Percentiles rank a stretch among this genome's conserved stretches.
These are phyloP conservation scores for Drosophila fulvimacula DNA, from an alignment of 2,888 invertebrate genomes.

Conservation along the genomic window DNA sequence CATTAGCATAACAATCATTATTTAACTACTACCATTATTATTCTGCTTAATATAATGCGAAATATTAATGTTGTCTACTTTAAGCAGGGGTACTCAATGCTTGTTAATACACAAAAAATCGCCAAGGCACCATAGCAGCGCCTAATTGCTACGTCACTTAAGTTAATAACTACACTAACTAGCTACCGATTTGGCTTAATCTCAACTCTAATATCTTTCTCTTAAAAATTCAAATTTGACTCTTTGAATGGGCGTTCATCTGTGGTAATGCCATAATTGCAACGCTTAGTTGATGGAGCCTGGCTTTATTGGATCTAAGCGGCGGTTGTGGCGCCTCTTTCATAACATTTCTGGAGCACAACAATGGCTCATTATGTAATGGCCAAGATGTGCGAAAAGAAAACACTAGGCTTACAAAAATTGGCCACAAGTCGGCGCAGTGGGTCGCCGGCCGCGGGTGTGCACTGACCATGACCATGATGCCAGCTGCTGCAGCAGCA, in stretches of 20 bases:
- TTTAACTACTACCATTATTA: too few relatives aligned
- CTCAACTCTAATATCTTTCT: not conserved
- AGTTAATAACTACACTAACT: not conserved
- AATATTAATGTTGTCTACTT: not conserved
- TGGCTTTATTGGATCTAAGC: slow-evolving; percentile 28
- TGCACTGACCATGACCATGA: slow-evolving; percentile 83
- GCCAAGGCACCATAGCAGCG: not conserved
- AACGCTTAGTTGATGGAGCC: slow-evolving; percentile 58
- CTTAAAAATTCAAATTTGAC: slow-evolving; percentile 6
- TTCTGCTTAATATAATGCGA: too few relatives aligned
- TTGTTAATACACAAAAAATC: not conserved
- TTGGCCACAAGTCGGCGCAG: slow-evolving; percentile 61
- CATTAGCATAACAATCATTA: too few relatives aligned
- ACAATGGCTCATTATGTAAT: slow-evolving; percentile 72
- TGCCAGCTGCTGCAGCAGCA: slow-evolving; percentile 33
- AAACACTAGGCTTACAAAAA: not conserved
- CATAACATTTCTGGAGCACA: slow-evolving; percentile 62
- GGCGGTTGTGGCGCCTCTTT: slow-evolving; percentile 56
- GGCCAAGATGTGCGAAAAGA: slow-evolving; percentile 70
- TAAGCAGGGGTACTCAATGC: not conserved
- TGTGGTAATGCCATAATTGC: slow-evolving; percentile 43
- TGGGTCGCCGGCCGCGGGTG: slow-evolving; percentile 56
- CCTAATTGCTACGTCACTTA: not conserved
- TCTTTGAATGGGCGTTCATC: slow-evolving; percentile 26
- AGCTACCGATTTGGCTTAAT: not conserved